Percentiles rank a stretch among this genome's conserved stretches.
phyloP scores from a whole-genome alignment of 2,888 invertebrate genomes.

The Cheilosia vernalis region DNA sequence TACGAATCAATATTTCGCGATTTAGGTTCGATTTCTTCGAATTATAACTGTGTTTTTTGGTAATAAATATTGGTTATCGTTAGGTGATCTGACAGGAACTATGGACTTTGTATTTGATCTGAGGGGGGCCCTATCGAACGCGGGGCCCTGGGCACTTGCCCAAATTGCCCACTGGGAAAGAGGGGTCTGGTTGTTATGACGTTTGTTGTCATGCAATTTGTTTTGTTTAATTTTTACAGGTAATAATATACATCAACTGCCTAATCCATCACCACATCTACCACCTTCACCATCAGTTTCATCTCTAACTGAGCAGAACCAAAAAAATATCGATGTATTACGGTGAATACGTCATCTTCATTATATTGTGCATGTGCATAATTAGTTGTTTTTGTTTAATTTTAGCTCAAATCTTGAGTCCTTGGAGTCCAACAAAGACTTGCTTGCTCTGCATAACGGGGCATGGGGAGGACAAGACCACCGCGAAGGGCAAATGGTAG shows the following conservation, averaged over 20 bases:
- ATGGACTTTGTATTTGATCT: too few species aligned
- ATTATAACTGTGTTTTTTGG: too few species aligned
- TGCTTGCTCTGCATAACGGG: conserved; percentile 88
- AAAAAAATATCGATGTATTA: conserved; percentile 81
- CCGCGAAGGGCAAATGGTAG: conserved; percentile 84
- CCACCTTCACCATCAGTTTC: conserved; percentile 76
- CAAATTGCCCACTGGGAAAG: too few species aligned
- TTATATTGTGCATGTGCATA: not conserved
- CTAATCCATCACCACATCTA: conserved; percentile 76
- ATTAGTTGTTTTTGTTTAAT: conserved; percentile 4
- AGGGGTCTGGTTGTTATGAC: too few species aligned
- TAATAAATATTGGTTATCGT: too few species aligned
- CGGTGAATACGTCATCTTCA: conserved; percentile 77
- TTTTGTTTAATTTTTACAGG: conserved; percentile 25
- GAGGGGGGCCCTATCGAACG: too few species aligned
- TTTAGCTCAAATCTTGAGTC: conserved; percentile 82
- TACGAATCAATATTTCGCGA: too few species aligned
- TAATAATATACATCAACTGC: conserved; percentile 76
- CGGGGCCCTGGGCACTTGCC: too few species aligned
- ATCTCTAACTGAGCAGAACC: conserved; percentile 78
- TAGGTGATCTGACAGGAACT: too few species aligned
- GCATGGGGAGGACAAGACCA: conserved; percentile 85
- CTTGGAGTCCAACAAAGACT: conserved; percentile 85
- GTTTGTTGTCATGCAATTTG: not conserved
- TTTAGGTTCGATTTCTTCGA: too few species aligned